phyloP scores from a whole-genome alignment of 2,797 vertebrate species.

The Paguma larvata region DNA sequence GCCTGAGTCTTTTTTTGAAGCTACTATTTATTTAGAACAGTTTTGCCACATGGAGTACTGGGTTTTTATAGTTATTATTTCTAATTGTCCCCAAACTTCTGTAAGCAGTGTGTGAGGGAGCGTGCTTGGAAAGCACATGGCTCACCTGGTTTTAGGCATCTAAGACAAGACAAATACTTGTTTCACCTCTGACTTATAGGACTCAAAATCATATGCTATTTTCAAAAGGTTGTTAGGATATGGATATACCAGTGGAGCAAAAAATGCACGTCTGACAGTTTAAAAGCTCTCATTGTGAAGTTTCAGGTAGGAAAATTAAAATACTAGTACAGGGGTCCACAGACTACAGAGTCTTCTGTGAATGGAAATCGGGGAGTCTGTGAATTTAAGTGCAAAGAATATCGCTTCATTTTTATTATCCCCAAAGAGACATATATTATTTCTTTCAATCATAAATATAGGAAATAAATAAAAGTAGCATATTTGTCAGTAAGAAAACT shows the following conservation, averaged over 20 bases:
- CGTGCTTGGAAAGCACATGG: neutral
- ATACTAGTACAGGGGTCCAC: neutral
- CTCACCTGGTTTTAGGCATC: neutral
- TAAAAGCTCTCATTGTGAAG: neutral
- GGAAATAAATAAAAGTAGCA: neutral
- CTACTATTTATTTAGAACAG: constrained; percentile 9
- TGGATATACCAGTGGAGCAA: neutral
- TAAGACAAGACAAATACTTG: neutral
- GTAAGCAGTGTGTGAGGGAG: neutral
- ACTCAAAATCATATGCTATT: neutral
- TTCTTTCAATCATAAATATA: neutral
- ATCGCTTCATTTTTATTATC: neutral
- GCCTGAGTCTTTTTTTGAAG: neutral
- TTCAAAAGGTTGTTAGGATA: neutral
- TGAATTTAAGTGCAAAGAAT: neutral
- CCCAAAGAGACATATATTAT: neutral
- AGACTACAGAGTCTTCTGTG: neutral
- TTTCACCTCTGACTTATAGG: neutral
- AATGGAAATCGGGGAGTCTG: neutral
- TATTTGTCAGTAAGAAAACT: neutral
- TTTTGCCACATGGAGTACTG: neutral
- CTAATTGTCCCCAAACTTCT: neutral
- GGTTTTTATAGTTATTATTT: neutral
- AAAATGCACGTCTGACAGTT: neutral
- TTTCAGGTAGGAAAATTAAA: neutral